Percentiles rank a stretch among this genome's conserved stretches.
Evolutionary conservation across 1,140 invertebrate species (phyloP).

Genomic region (Anthonomus grandis): DNA sequence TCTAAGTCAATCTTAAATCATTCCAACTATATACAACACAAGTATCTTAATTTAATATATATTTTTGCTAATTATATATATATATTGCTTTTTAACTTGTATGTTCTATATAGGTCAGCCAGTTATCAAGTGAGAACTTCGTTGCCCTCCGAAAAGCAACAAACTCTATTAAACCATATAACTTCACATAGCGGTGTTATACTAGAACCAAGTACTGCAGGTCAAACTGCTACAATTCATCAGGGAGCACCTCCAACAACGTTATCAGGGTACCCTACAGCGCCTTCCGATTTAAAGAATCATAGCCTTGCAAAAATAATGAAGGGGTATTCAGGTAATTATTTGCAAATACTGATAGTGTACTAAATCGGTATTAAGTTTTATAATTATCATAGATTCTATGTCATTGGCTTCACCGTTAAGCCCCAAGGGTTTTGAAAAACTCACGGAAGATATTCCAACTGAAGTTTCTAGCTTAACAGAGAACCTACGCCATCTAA

Average conservation of each 20-base stretch:
- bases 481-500: slow-evolving; percentile 52
- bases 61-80: background rate
- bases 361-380: background rate
- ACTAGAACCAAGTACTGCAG: slow-evolving; percentile 46
- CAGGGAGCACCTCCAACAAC: slow-evolving; percentile 34
- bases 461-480: slow-evolving; percentile 50
- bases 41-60: no score
- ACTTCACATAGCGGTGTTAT: slow-evolving; percentile 46
- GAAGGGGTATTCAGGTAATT: slow-evolving; percentile 50
- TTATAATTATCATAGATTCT: slow-evolving; percentile 54
- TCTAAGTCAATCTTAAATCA: no score
- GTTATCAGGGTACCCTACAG: slow-evolving; percentile 32
- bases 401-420: slow-evolving; percentile 59
- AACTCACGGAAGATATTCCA: slow-evolving; percentile 34
- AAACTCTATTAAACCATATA: slow-evolving; percentile 51
- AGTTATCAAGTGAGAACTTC: slow-evolving; percentile 48
- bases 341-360: background rate
- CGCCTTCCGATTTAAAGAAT: slow-evolving; percentile 47
- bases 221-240: slow-evolving; percentile 41
- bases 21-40: no score
- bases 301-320: slow-evolving; percentile 46
- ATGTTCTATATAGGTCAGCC: slow-evolving; percentile 44
- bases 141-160: slow-evolving; percentile 48
- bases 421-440: slow-evolving; percentile 44
- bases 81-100: slow-evolving; percentile 5